phyloP scores from a whole-genome alignment of 2,888 invertebrate species.

The Gastrophysa polygoni region DNA sequence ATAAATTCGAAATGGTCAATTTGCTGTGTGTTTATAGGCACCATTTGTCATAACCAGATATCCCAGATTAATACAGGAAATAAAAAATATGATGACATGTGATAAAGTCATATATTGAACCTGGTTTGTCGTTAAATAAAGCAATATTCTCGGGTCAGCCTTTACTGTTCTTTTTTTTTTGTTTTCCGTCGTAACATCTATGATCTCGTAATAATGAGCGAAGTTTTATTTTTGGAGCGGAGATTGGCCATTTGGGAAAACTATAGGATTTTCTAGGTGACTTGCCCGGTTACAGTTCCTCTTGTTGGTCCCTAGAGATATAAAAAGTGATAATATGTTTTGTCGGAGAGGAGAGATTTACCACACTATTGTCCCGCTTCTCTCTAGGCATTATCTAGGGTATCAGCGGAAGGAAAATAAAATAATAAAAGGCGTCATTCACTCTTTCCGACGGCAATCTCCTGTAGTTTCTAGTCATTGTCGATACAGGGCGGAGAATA shows the following conservation, averaged over 20 bases:
- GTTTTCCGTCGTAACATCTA: slow-evolving; percentile 26
- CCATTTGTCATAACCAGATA: slow-evolving; percentile 1
- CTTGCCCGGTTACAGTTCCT: background rate
- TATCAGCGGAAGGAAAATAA: no score
- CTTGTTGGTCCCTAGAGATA: slow-evolving; percentile 5
- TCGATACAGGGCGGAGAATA: no score
- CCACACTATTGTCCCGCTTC: background rate
- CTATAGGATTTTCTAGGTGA: slow-evolving; percentile 23
- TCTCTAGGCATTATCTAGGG: background rate
- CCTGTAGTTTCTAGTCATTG: no score
- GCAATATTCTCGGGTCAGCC: slow-evolving; percentile 17
- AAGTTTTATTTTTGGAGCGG: slow-evolving; percentile 27
- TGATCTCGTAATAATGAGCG: slow-evolving; percentile 29
- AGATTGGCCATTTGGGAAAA: slow-evolving; percentile 23
- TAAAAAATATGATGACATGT: slow-evolving; percentile 25
- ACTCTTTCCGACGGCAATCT: no score
- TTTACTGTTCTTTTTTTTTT: slow-evolving; percentile 13
- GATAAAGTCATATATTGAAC: slow-evolving; percentile 27
- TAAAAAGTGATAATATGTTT: slow-evolving; percentile 10
- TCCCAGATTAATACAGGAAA: slow-evolving; percentile 9
- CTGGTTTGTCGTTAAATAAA: slow-evolving; percentile 29
- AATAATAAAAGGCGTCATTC: no score
- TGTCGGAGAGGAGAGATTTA: background rate
- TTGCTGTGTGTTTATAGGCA: background rate
- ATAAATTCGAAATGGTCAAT: background rate